A percentile compares a stretch with the other conserved stretches of the same genome.
Conservation (phyloP, 2,113 vertebrate genomes). For the Tauraco erythrolophus region DNA sequence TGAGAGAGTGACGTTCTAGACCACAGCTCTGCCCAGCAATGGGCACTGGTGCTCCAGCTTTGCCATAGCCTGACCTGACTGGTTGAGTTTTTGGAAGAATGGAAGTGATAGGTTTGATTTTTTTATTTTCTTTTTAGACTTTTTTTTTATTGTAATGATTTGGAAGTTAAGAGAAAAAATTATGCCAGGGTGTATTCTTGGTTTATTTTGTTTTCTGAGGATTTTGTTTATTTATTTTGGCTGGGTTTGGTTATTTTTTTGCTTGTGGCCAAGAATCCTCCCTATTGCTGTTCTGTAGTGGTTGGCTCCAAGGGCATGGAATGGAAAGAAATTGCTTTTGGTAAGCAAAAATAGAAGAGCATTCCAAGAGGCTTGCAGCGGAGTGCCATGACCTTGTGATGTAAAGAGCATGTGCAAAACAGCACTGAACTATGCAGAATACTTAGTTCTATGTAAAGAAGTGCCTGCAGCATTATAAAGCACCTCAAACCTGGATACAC, state of each 20-base stretch:
- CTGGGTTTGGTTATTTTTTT: background rate
- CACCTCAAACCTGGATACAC: background rate
- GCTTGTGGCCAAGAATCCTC: background rate
- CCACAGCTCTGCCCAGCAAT: background rate
- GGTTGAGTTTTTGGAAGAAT: background rate
- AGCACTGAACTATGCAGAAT: background rate
- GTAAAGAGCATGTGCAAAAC: background rate
- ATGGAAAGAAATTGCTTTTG: background rate
- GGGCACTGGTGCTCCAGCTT: background rate
- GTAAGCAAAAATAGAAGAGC: background rate
- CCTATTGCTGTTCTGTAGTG: background rate
- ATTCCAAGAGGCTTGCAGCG: background rate
- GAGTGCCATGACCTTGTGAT: background rate
- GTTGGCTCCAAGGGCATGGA: background rate
- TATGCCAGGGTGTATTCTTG: fast-evolving
- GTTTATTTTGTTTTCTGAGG: background rate
- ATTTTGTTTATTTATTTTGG: background rate
- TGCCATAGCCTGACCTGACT: background rate
- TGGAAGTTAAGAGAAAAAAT: background rate
- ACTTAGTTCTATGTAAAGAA: background rate
- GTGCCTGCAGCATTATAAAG: conserved; percentile 18
- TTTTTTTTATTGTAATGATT: background rate
- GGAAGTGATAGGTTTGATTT: background rate
- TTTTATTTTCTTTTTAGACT: background rate
- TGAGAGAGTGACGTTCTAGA: background rate